Evolutionary conservation across 1,140 invertebrate species (phyloP).

Genomic region (Penaeus indicus): DNA sequence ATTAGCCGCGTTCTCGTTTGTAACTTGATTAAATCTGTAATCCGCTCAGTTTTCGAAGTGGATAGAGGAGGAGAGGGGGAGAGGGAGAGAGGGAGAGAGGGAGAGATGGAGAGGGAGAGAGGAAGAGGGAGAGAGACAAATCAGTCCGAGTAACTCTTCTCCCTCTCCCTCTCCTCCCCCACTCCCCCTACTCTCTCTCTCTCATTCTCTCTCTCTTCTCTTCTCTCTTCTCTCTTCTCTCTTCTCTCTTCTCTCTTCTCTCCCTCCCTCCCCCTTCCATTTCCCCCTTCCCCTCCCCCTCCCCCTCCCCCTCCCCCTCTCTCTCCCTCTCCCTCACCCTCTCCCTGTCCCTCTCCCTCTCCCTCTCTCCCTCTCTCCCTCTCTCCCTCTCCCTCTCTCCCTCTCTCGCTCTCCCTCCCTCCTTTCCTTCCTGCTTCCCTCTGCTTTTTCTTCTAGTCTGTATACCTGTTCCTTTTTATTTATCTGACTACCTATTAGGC

Average conservation of each 20-base stretch:
- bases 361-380: not conserved
- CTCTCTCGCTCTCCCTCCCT: not conserved
- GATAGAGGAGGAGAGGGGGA: too few relatives aligned
- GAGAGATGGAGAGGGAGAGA: too few relatives aligned
- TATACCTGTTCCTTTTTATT: not conserved
- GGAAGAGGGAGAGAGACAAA: too few relatives aligned
- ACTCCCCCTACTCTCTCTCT: not conserved
- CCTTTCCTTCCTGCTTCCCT: not conserved
- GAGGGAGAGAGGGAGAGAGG: too few relatives aligned
- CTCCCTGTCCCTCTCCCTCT: not conserved
- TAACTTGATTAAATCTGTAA: too few relatives aligned
- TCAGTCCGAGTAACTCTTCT: not conserved
- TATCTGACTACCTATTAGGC: not conserved
- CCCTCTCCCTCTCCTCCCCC: not conserved
- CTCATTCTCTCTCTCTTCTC: not conserved
- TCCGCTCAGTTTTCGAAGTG: too few relatives aligned
- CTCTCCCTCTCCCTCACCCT: not conserved
- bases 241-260: not conserved
- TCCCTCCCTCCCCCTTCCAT: not conserved
- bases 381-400: too few relatives aligned
- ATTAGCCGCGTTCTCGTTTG: too few relatives aligned
- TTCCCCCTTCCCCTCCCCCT: conserved; percentile 24
- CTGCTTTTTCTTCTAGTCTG: not conserved
- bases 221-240: not conserved
- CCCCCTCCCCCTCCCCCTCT: conserved; percentile 19